Percentiles rank a stretch among this genome's conserved stretches.
These are phyloP conservation scores for Lanius ludovicianus DNA, from an alignment of 2,113 vertebrate species.

Conservation along the genomic window DNA sequence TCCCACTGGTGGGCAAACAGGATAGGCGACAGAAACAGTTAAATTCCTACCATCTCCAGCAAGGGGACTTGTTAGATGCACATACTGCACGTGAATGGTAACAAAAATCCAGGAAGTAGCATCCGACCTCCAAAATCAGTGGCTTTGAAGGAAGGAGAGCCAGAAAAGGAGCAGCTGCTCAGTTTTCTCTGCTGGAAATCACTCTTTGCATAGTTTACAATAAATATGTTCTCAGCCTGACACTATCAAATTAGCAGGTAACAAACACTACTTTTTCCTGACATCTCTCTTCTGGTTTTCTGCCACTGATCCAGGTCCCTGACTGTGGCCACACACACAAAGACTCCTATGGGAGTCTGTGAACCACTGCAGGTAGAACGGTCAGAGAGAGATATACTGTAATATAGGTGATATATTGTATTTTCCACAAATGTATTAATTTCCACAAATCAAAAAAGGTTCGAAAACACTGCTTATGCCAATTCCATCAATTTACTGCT, in stretches of 20 bases:
- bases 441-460: background rate
- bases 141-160: background rate
- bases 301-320: background rate
- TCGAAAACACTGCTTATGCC: background rate
- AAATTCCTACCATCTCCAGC: background rate
- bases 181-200: background rate
- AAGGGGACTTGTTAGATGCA: background rate
- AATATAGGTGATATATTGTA: background rate
- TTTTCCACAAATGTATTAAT: background rate
- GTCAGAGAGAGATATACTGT: background rate
- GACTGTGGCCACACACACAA: background rate
- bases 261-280: background rate
- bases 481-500: background rate
- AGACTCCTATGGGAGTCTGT: background rate
- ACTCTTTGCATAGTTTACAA: background rate
- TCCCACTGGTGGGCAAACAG: background rate
- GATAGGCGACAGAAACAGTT: background rate
- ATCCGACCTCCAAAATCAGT: background rate
- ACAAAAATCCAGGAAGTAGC: background rate
- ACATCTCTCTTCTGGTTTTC: background rate
- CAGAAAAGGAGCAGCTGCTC: background rate
- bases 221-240: background rate
- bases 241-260: background rate
- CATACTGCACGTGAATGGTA: background rate
- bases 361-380: background rate